Evolutionary conservation across 2,888 invertebrate genomes (phyloP).

Genomic region (Nomada ferruginata): DNA sequence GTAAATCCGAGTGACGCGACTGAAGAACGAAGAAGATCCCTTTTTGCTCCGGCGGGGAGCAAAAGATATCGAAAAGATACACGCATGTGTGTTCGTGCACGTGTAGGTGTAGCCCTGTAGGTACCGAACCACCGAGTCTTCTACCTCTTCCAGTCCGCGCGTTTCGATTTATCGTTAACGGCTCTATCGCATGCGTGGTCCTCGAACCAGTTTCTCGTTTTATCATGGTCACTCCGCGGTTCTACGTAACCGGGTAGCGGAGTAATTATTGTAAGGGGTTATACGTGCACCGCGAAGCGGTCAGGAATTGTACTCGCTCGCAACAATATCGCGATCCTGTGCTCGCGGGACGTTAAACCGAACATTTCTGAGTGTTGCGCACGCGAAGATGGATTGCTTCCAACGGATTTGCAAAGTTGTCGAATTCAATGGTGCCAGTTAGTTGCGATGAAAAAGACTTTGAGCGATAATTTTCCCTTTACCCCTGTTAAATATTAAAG

Average conservation of each 20-base stretch:
- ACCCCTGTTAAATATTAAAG: neutral
- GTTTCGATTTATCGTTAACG: slow-evolving; percentile 83
- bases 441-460: neutral
- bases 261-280: slow-evolving; percentile 72
- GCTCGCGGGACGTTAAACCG: slow-evolving; percentile 24
- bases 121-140: slow-evolving; percentile 42
- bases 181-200: slow-evolving; percentile 81
- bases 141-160: slow-evolving; percentile 71
- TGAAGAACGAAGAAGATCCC: slow-evolving; percentile 80
- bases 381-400: neutral
- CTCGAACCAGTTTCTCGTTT: slow-evolving; percentile 78
- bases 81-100: slow-evolving; percentile 23
- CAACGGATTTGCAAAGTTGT: neutral
- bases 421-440: neutral
- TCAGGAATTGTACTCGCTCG: slow-evolving; percentile 45
- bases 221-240: slow-evolving; percentile 72
- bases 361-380: slow-evolving; percentile 22
- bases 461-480: neutral
- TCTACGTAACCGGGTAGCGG: slow-evolving; percentile 73
- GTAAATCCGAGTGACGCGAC: slow-evolving; percentile 78
- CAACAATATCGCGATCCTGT: slow-evolving; percentile 25
- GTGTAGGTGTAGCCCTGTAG: slow-evolving; percentile 46
- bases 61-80: slow-evolving; percentile 61
- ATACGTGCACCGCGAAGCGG: slow-evolving; percentile 17
- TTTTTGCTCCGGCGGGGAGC: slow-evolving; percentile 40